Base-by-base conservation (phyloP, 2,113 vertebrate genomes). In the Aleadryas rufinucha region DNA sequence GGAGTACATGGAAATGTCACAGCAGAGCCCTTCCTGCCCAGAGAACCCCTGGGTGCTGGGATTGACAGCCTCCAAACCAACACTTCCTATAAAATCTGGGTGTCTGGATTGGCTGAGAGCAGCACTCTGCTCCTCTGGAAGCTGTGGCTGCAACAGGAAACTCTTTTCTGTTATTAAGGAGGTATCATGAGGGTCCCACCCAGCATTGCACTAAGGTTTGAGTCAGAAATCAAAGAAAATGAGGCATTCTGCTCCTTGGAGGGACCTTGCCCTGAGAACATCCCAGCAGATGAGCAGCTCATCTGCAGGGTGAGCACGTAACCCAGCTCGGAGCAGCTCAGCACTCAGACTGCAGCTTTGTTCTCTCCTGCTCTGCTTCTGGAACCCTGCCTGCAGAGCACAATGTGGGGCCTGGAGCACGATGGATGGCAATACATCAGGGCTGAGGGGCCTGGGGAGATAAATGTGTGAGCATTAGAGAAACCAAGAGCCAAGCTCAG, bases 371-470 rank as follows among this genome's bases (percentile, higher is more conserved):
- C 84, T 81, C 71, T 56, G 83, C n/a, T 24, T 27, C 95, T 96
- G 96, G 88, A 97, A 2, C 13, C n/a, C 60, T 94, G 96, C 93
- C 95, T 93, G 80, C 54, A 13, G 31, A 78, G 86, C 95, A 94
- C 90, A 96, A 42, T 94, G 92, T 81, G 72, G 90, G 90, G 89
- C 44, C 90, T 87, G 90, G 56, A 90, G 85, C 49, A 81, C 86
- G 64, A 63, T 3, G 47, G 41, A 20, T 39, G 22, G 52, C 53
- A 65, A 57, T 35, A 9, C 68, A 75, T 65, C 80, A 96, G 79
- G 23, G 61, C 45, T 37, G 37, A 89, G 93, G 41, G 57, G 81
- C 59, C 52, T 91, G 85, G 70, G 66, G 42, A 94, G 78, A 87
- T 71, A 90, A 89, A 87, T 68, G 72, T 87, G 83, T 13, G 76